Evolutionary conservation across 2,797 vertebrate species (phyloP), one percentile per base, ranked within the genome.

Genomic region (Sarcoramphus papa): DNA sequence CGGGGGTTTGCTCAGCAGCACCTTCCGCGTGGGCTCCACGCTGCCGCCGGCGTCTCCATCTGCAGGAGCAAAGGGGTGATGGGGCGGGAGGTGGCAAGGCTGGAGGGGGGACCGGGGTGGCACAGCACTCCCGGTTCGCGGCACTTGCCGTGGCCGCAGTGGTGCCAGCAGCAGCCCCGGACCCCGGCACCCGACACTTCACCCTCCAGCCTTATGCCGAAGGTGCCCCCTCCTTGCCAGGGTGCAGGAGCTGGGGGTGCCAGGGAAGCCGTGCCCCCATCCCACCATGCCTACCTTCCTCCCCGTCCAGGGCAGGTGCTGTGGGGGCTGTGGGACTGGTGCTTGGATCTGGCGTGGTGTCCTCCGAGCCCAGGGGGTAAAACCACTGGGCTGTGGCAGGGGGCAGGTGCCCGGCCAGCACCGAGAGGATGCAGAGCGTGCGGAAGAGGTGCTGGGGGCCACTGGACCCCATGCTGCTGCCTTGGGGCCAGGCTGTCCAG

Each of bases 301-400:
- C 69, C 37, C 15, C 22, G 0, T n/a, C 53, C 57, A 41, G 68
- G 7, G 16, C 1, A 27, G 30, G 70, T 0, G 2, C 48, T 2
- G 51, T 54, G 47, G 86, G 40, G 20, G 57, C 16, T 1, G 4
- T 10, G 15, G 86, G 74, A 69, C 82, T 82, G 70, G 59, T 84
- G 43, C 31, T 12, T 0, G 82, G 91, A 7, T 88, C 74, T 0
- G n/a, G 70, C 1, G 62, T 92, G 56, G 77, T 84, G 6, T 88
- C 70, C 35, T 95, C 73, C 0, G 11, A 48, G n/a, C 82, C 95
- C 93, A 96, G 56, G 17, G 76, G 5, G 43, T 37, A 79, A 50
- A 95, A 95, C 96, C 96, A 96, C 77, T 97, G 97, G 30, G 97
- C 96, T 0, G 41, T 35, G 51, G 90, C 6, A 3, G 68, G 80